phyloP scores from a whole-genome alignment of 1,140 invertebrate species.

The Aricia agestis region DNA sequence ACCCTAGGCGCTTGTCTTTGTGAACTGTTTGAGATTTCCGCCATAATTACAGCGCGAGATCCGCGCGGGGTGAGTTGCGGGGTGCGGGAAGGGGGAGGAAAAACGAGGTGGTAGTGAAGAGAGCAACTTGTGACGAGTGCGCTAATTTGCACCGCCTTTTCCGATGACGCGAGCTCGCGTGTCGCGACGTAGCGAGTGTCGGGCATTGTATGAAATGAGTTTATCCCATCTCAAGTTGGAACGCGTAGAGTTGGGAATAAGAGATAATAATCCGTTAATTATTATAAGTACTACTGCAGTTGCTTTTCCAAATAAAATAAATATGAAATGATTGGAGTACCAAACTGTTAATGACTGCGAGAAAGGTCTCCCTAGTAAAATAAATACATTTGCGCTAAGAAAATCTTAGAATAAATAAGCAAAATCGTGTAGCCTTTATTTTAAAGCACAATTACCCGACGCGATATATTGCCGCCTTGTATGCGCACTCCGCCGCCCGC shows the following conservation, averaged over 20 bases:
- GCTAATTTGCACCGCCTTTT: background rate
- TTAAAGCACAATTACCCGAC: background rate
- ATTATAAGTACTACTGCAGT: no score
- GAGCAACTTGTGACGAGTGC: background rate
- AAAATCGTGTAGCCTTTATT: background rate
- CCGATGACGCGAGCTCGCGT: background rate
- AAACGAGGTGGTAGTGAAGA: background rate
- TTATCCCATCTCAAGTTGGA: no score
- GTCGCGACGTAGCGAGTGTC: background rate
- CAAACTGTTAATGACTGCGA: no score
- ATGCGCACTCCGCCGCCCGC: background rate
- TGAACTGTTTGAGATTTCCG: conserved; percentile 13
- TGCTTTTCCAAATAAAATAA: no score
- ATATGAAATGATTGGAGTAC: no score
- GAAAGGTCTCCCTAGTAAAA: no score
- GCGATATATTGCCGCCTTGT: background rate
- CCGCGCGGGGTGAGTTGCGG: background rate
- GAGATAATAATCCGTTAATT: no score
- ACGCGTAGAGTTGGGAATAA: no score
- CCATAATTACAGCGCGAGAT: background rate
- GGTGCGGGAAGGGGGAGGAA: background rate
- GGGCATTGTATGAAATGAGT: background rate
- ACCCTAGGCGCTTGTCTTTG: conserved; percentile 1
- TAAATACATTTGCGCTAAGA: no score
- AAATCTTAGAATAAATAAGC: no score